Percentiles rank a stretch among this genome's conserved stretches.
phyloP scores from a whole-genome alignment of 2,113 vertebrate species.

The Ellobius talpinus region DNA sequence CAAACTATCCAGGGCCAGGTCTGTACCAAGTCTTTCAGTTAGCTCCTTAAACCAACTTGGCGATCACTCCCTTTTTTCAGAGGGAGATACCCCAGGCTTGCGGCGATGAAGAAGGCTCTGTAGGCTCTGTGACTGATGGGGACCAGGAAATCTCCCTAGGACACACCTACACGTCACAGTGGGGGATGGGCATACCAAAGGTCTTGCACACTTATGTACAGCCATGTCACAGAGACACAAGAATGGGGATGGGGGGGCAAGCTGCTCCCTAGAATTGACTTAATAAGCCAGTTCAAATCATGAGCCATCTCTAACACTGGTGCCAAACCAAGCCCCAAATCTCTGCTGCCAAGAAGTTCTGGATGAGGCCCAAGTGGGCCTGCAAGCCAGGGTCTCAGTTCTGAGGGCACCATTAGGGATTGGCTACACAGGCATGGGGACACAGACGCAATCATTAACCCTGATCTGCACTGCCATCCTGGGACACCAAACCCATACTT shows the following conservation, averaged over 20 bases:
- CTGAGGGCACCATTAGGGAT: background rate
- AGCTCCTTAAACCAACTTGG: background rate
- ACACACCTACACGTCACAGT: accelerated
- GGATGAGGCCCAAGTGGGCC: accelerated
- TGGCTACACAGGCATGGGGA: background rate
- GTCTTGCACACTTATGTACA: background rate
- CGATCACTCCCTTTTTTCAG: too few relatives aligned
- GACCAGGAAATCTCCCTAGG: background rate
- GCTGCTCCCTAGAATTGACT: background rate
- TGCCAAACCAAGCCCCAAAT: background rate
- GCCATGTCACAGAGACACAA: background rate
- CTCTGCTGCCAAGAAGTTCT: background rate
- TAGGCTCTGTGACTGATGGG: accelerated
- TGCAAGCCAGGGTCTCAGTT: background rate
- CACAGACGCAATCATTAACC: background rate
- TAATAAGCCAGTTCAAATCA: background rate
- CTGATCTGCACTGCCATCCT: accelerated
- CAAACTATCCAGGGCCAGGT: background rate
- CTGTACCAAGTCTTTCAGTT: too few relatives aligned
- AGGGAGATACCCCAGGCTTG: background rate
- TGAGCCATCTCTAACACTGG: background rate
- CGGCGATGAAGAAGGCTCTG: accelerated
- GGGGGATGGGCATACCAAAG: accelerated
- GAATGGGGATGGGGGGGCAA: too few relatives aligned
- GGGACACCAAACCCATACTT: background rate